A percentile compares a stretch with the other conserved stretches of the same genome.
Conservation (phyloP, 2,113 vertebrate genomes). For the Nesoenas mayeri region DNA sequence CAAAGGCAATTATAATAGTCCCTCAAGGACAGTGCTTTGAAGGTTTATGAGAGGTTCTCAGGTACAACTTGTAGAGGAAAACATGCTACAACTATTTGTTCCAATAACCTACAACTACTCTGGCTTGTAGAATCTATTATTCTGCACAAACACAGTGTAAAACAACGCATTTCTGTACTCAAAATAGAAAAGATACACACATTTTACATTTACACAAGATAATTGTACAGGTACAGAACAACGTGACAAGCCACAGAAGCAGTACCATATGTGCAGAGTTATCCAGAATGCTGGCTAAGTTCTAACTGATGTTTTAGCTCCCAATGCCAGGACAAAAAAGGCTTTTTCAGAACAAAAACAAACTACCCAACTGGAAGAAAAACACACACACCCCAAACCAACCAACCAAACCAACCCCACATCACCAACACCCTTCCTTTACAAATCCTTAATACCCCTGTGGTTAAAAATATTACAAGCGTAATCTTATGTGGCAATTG, state of each 20-base stretch:
- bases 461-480: background rate
- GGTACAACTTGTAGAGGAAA: background rate
- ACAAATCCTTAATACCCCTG: background rate
- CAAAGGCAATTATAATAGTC: background rate
- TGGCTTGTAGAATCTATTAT: background rate
- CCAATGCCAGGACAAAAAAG: background rate
- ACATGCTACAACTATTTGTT: background rate
- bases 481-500: background rate
- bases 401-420: accelerated
- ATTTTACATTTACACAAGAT: background rate
- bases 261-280: background rate
- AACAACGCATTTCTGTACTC: background rate
- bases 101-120: background rate
- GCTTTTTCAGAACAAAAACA: background rate
- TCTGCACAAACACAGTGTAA: background rate
- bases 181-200: background rate
- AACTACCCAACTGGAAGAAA: background rate
- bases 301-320: background rate
- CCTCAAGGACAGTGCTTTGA: background rate
- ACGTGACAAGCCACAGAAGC: background rate
- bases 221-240: background rate
- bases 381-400: no score
- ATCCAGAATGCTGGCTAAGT: background rate
- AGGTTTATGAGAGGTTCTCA: background rate
- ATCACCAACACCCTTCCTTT: background rate